Evolutionary conservation across 2,888 invertebrate genomes (phyloP).

Genomic region (Trichogramma dendrolimi): DNA sequence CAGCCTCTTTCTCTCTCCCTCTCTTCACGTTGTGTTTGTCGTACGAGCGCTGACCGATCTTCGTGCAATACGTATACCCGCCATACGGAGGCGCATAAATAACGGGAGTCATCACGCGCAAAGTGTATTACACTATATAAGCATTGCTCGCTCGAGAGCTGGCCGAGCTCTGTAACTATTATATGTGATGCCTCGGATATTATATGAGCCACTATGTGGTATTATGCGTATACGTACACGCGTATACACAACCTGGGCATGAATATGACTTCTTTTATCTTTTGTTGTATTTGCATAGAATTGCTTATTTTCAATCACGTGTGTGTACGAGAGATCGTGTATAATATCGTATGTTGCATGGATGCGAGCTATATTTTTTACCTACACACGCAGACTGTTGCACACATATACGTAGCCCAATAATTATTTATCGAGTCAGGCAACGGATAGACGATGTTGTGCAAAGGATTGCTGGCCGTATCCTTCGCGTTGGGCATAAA

Average conservation of each 20-base stretch:
- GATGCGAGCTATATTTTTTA: background rate
- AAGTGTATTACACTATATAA: too few relatives aligned
- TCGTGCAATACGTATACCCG: too few relatives aligned
- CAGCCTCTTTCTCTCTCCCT: background rate
- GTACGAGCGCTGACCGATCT: too few relatives aligned
- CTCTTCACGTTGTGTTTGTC: background rate
- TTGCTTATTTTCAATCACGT: constrained; percentile 24
- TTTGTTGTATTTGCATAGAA: constrained; percentile 7
- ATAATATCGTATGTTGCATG: background rate
- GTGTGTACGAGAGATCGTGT: constrained; percentile 8
- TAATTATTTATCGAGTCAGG: background rate
- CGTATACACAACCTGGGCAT: background rate
- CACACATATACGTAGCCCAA: background rate
- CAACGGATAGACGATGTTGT: too few relatives aligned
- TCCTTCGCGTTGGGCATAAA: too few relatives aligned
- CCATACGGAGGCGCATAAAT: background rate
- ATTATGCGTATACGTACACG: constrained; percentile 3
- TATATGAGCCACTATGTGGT: background rate
- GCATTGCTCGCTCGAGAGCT: too few relatives aligned
- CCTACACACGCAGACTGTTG: background rate
- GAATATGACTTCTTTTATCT: background rate
- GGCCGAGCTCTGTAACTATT: too few relatives aligned
- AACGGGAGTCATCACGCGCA: constrained; percentile 23
- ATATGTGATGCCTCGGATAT: too few relatives aligned
- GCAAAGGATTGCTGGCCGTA: too few relatives aligned